These are phyloP conservation scores for Eupeodes luniger DNA, from an alignment of 2,888 invertebrate species.

Conservation along the genomic window DNA sequence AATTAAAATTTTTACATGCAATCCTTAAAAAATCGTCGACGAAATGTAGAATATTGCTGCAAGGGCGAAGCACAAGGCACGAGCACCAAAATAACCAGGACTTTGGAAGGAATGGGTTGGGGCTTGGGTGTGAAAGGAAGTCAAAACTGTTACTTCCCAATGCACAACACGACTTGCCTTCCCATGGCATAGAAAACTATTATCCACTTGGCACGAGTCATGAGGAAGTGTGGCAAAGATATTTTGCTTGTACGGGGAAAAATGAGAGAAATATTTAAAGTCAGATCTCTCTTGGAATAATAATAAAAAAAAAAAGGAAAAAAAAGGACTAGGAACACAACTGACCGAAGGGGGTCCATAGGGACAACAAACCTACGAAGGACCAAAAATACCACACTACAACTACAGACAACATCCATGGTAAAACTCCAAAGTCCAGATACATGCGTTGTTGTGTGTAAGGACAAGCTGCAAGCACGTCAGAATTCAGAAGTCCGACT, in stretches of 20 bases:
- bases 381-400: conserved; percentile 23
- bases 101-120: background rate
- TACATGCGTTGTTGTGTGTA: conserved; percentile 30
- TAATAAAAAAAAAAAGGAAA: conserved; percentile 45
- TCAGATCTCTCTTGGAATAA: conserved; percentile 69
- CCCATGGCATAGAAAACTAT: conserved; percentile 69
- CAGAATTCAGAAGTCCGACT: conserved; percentile 8
- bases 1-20: conserved; percentile 73
- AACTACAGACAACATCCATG: conserved; percentile 31
- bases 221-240: conserved; percentile 34
- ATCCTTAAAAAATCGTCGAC: conserved; percentile 68
- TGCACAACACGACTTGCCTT: conserved; percentile 71
- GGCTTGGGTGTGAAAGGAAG: conserved; percentile 16
- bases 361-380: background rate
- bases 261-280: conserved; percentile 61
- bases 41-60: conserved; percentile 65
- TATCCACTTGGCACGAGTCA: conserved; percentile 69
- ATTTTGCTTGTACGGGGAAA: conserved; percentile 31
- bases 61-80: conserved; percentile 49
- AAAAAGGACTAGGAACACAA: conserved; percentile 1
- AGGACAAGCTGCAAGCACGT: conserved; percentile 16
- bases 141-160: conserved; percentile 70
- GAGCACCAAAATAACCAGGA: background rate
- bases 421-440: conserved; percentile 36
- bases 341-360: background rate